Evolutionary conservation across 2,113 vertebrate species (phyloP).

Genomic region (Tragelaphus buxtoni): DNA sequence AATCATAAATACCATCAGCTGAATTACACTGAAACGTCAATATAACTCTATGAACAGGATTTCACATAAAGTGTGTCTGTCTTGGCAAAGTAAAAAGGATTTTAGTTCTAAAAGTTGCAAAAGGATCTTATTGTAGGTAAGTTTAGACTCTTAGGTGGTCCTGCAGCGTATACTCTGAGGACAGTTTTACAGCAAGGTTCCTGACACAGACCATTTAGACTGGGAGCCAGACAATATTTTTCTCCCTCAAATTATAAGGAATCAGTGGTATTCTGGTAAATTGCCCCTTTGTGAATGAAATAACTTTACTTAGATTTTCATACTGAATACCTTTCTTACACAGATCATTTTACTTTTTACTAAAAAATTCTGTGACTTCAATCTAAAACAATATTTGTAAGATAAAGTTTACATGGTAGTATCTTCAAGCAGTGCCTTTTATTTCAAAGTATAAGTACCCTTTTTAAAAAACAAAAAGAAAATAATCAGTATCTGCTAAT

Average conservation of each 20-base stretch:
- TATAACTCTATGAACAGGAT: background rate
- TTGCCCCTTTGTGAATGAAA: conserved; percentile 52
- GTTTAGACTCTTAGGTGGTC: conserved; percentile 37
- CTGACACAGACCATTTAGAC: conserved; percentile 54
- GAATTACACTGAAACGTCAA: conserved; percentile 25
- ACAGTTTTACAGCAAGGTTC: conserved; percentile 21
- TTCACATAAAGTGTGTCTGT: background rate
- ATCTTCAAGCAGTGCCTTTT: background rate
- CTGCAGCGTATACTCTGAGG: background rate
- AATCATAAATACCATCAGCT: conserved; percentile 33
- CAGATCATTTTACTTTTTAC: conserved; percentile 25
- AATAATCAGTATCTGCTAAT: background rate
- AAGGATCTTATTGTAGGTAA: conserved; percentile 22
- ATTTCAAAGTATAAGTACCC: background rate
- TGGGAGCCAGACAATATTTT: conserved; percentile 48
- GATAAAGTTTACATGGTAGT: background rate
- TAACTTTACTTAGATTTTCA: background rate
- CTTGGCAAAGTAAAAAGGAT: conserved; percentile 16
- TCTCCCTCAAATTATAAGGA: background rate
- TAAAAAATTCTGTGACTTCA: conserved; percentile 37
- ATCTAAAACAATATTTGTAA: conserved; percentile 10
- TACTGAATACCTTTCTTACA: conserved; percentile 33
- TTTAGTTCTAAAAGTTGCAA: conserved; percentile 32
- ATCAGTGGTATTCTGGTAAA: conserved; percentile 36
- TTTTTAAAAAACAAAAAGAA: background rate